Conservation (phyloP, 2,113 vertebrate species). For the Azemiops feae region DNA sequence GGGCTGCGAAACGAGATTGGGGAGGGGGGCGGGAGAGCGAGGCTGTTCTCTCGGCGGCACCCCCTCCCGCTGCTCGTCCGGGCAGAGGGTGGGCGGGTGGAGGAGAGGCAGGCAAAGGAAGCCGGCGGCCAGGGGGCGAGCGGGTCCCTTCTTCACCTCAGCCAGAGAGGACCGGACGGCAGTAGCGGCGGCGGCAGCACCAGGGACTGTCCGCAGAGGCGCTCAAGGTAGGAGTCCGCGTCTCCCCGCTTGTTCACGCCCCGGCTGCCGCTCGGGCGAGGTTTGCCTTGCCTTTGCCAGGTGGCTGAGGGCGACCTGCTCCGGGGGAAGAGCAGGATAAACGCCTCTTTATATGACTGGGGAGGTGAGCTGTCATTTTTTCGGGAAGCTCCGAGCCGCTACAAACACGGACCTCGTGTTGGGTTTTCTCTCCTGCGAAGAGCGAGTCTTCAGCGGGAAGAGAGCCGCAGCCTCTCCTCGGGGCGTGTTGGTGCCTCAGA, state of each 20-base stretch:
- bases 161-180: neutral
- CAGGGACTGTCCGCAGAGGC: neutral
- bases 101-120: neutral
- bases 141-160: neutral
- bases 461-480: neutral
- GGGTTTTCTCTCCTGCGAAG: neutral
- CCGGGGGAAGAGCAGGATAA: neutral
- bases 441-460: neutral
- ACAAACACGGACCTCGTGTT: neutral
- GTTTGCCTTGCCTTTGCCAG: neutral
- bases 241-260: neutral
- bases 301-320: neutral
- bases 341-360: neutral
- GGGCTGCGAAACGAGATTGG: neutral
- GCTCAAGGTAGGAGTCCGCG: slow-evolving; percentile 21
- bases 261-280: neutral
- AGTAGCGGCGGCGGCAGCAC: neutral
- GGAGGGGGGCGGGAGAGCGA: neutral
- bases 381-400: neutral
- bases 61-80: neutral
- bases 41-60: neutral
- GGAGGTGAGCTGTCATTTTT: neutral
- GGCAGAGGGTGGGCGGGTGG: neutral
- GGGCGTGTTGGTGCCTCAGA: neutral
- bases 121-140: neutral